Percentiles rank a stretch among this genome's conserved stretches.
Evolutionary conservation across 2,113 vertebrate species (phyloP).

Genomic region (Antigone vipio): DNA sequence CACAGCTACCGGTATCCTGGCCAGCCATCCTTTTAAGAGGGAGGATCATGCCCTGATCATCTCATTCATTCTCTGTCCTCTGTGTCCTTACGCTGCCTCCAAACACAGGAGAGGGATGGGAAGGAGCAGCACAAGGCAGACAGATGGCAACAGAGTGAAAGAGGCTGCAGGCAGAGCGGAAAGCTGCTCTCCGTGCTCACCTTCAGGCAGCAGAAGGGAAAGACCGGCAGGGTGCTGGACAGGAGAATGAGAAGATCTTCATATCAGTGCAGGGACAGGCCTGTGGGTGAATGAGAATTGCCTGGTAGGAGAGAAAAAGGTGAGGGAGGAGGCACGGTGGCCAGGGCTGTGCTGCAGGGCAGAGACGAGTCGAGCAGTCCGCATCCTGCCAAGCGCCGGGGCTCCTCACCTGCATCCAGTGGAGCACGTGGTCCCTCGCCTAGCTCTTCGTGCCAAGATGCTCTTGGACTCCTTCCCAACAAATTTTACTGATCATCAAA

Average conservation of each 20-base stretch:
- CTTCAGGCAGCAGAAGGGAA: background rate
- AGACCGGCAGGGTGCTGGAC: background rate
- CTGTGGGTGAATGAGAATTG: background rate
- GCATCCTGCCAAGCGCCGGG: accelerated
- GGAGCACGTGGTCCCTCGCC: accelerated
- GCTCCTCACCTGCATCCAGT: background rate
- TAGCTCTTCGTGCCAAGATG: background rate
- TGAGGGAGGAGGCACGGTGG: background rate
- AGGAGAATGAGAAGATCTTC: background rate
- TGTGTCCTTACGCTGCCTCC: background rate
- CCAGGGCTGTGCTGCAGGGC: background rate
- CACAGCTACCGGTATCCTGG: background rate
- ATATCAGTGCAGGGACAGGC: background rate
- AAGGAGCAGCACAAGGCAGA: background rate
- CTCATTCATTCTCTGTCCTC: background rate
- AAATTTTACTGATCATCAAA: background rate
- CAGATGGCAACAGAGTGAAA: background rate
- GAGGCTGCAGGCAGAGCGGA: background rate
- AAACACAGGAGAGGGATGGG: background rate
- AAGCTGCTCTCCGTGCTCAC: background rate
- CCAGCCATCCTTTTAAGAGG: background rate
- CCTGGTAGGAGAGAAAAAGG: background rate
- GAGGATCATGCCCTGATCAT: background rate
- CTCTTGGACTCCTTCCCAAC: background rate
- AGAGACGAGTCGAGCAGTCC: accelerated